phyloP scores from a whole-genome alignment of 92 coral and sea anemone genomes.

The Diadumene lineata region DNA sequence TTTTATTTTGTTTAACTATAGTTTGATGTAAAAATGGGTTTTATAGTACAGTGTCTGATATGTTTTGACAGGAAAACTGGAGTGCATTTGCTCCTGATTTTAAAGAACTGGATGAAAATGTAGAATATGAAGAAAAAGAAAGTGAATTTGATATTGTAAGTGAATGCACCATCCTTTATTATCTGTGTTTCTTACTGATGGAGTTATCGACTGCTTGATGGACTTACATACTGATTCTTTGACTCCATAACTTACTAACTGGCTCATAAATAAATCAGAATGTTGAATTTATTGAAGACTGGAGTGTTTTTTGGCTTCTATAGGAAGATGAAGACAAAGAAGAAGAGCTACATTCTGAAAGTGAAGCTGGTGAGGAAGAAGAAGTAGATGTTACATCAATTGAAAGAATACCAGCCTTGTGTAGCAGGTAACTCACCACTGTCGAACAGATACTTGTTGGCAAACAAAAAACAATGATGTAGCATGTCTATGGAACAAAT shows the following conservation, averaged over 20 bases:
- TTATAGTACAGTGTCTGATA: too few relatives aligned
- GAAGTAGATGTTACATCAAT: constrained; percentile 96
- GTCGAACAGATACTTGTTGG: not conserved
- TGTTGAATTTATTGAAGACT: not conserved
- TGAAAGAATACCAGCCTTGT: constrained; percentile 94
- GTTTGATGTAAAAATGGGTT: too few relatives aligned
- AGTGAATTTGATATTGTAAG: constrained; percentile 98
- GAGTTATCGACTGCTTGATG: not conserved
- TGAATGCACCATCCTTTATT: not conserved
- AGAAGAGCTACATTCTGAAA: constrained; percentile 91
- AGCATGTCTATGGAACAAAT: too few relatives aligned
- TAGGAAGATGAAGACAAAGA: constrained; percentile 99
- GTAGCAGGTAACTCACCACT: constrained; percentile 81
- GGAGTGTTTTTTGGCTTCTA: not conserved
- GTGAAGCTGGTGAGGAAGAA: constrained; percentile 97
- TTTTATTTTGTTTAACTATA: too few relatives aligned
- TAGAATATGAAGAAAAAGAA: constrained; percentile 97
- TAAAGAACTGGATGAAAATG: constrained; percentile 97
- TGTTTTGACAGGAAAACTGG: constrained; percentile 91
- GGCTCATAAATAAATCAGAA: not conserved
- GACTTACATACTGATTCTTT: not conserved
- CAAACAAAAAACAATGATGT: too few relatives aligned
- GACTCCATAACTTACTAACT: not conserved
- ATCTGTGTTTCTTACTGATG: not conserved
- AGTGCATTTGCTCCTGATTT: constrained; percentile 99